A percentile compares a stretch with the other conserved stretches of the same genome.
Conservation (phyloP, 2,797 vertebrate species). For the Pseudochirops cupreus region DNA sequence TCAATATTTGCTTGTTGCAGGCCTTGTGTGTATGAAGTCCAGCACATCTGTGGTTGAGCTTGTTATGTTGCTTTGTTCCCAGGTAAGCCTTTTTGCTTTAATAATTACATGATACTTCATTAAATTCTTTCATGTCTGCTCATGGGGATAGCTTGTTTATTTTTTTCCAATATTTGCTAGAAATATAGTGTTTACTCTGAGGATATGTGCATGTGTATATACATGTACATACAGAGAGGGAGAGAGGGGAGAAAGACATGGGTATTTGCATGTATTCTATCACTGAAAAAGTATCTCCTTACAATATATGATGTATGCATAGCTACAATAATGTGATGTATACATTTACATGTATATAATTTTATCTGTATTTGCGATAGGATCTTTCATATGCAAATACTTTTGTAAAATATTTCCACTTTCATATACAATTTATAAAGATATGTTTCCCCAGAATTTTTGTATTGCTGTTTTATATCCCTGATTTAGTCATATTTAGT, state of each 20-base stretch:
- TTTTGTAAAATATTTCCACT: not conserved
- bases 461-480: not conserved
- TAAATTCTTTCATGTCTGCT: not conserved
- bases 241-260: not conserved
- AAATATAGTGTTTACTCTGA: not conserved
- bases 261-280: not conserved
- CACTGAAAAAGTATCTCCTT: not conserved
- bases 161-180: not conserved
- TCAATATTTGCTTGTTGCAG: conserved; percentile 83
- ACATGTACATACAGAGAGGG: not conserved
- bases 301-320: not conserved
- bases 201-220: not conserved
- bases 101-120: not conserved
- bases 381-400: not conserved
- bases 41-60: conserved; percentile 99
- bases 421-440: not conserved
- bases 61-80: conserved; percentile 99
- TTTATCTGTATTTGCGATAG: not conserved
- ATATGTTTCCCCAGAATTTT: conserved; percentile 9
- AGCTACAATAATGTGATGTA: not conserved
- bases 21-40: conserved; percentile 99
- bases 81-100: conserved; percentile 88
- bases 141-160: not conserved
- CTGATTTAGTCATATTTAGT: not conserved
- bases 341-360: not conserved